phyloP scores from a whole-genome alignment of 2,797 vertebrate genomes.

The Mormyrops attenuatus region DNA sequence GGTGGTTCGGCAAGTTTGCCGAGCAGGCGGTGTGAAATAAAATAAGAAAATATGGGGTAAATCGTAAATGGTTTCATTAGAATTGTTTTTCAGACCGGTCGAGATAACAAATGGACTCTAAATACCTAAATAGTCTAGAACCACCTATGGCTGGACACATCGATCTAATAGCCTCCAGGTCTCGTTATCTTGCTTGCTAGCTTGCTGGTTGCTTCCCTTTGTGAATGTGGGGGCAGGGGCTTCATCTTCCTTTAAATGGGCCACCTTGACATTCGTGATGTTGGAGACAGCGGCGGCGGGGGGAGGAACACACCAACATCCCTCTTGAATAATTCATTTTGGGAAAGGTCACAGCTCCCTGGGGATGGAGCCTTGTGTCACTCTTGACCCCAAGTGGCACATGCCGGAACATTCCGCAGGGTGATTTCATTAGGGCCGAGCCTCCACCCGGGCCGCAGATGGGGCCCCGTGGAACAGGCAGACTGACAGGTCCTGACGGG shows the following conservation, averaged over 20 bases:
- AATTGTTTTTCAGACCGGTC: not conserved
- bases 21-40: not conserved
- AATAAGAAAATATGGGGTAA: not conserved
- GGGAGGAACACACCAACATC: not conserved
- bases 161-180: not conserved
- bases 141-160: not conserved
- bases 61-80: not conserved
- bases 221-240: not conserved
- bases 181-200: not conserved
- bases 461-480: not conserved
- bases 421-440: not conserved
- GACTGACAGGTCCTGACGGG: not conserved
- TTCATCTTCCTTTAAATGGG: not conserved
- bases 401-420: constrained; percentile 26
- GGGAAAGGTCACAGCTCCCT: constrained; percentile 27
- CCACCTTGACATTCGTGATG: not conserved
- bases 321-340: constrained; percentile 17
- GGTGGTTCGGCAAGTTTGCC: not conserved
- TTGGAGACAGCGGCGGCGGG: not conserved
- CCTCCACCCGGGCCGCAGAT: not conserved
- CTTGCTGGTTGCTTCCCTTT: not conserved
- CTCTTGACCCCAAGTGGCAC: constrained; percentile 32
- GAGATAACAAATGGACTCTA: not conserved
- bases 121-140: not conserved
- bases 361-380: constrained; percentile 12